A percentile compares a stretch with the other conserved stretches of the same genome.
These are phyloP conservation scores for Dryadula phaetusa DNA, from an alignment of 2,888 invertebrate species.

Conservation along the genomic window DNA sequence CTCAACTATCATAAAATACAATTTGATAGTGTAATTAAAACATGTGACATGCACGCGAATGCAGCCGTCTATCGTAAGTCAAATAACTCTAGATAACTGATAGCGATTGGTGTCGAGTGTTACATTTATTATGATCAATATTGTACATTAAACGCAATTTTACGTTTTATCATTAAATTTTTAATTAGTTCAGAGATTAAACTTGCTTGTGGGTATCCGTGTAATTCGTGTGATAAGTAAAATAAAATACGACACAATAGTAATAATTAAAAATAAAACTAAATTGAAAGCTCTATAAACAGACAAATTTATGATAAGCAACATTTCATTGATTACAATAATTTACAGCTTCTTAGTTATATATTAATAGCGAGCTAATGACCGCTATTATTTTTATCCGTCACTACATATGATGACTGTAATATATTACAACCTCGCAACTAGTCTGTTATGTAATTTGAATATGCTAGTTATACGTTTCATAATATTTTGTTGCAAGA, in stretches of 20 bases:
- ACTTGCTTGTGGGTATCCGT: no score
- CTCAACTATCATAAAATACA: slow-evolving; percentile 32
- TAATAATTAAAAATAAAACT: not conserved
- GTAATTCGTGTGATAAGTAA: no score
- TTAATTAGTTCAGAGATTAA: no score
- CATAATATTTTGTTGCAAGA: slow-evolving; percentile 38
- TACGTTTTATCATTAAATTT: not conserved
- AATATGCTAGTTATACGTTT: slow-evolving; percentile 39
- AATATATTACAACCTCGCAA: slow-evolving; percentile 16
- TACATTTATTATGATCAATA: slow-evolving; percentile 62
- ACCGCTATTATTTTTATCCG: slow-evolving; percentile 5
- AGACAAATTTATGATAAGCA: not conserved
- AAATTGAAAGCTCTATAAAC: not conserved
- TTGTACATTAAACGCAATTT: not conserved
- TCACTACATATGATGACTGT: slow-evolving; percentile 1
- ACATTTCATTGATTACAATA: not conserved
- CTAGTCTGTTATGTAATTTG: slow-evolving; percentile 55
- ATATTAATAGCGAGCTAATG: slow-evolving; percentile 13
- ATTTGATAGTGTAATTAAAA: slow-evolving; percentile 58
- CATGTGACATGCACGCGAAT: slow-evolving; percentile 71
- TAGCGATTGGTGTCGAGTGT: slow-evolving; percentile 74
- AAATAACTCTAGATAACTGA: slow-evolving; percentile 68
- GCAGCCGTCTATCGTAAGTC: slow-evolving; percentile 70
- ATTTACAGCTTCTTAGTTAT: not conserved
- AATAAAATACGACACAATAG: no score